A percentile compares a stretch with the other conserved stretches of the same genome.
Evolutionary conservation across 2,113 vertebrate genomes (phyloP).

Genomic region (Lampris incognitus): DNA sequence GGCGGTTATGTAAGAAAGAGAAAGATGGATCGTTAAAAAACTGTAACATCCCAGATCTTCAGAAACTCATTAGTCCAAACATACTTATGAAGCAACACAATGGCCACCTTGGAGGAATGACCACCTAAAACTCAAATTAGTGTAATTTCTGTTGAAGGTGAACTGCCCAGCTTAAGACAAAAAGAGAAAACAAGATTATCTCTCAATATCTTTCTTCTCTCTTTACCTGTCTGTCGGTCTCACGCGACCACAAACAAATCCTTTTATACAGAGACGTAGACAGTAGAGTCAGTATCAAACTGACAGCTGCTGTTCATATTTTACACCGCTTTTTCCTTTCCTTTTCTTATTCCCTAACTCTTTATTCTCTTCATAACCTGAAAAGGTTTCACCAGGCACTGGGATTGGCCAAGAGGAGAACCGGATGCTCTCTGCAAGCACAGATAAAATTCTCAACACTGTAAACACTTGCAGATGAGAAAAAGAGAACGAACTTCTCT

Average conservation of each 20-base stretch:
- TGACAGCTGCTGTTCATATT: not conserved
- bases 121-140: too few species aligned
- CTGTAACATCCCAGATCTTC: not conserved
- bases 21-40: not conserved
- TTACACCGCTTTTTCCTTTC: not conserved
- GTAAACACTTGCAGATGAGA: not conserved
- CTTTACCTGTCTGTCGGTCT: not conserved
- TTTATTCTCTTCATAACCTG: not conserved
- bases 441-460: conserved; percentile 3
- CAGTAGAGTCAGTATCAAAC: not conserved
- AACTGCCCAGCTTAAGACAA: not conserved
- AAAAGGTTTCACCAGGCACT: not conserved
- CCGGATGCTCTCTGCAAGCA: not conserved
- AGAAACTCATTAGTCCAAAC: too few species aligned
- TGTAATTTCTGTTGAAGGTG: not conserved
- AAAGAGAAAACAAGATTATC: not conserved
- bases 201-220: not conserved
- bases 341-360: not conserved
- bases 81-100: not conserved
- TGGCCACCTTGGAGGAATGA: not conserved
- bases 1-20: not conserved
- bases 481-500: too few species aligned
- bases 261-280: too few species aligned
- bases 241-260: too few species aligned
- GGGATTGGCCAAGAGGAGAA: not conserved